Conservation (phyloP, 23 tunicate genomes). For the Diplosoma virens region DNA sequence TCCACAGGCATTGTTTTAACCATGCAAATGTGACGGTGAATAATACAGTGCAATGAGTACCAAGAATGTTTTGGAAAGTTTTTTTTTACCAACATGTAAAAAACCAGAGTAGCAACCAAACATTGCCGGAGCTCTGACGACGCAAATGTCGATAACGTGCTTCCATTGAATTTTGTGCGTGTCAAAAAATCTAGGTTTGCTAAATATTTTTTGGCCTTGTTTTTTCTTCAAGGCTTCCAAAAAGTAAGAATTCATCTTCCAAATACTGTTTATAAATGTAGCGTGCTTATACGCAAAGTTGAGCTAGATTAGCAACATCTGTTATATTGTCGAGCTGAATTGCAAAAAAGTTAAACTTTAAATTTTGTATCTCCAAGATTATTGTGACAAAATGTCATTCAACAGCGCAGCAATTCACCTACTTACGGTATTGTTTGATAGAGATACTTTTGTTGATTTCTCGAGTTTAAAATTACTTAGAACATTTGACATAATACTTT, state of each 20-base stretch:
- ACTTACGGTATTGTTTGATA: constrained; percentile 40
- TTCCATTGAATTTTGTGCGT: constrained; percentile 28
- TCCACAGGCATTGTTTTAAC: constrained; percentile 25
- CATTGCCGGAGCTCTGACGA: constrained; percentile 49
- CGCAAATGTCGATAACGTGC: constrained; percentile 37
- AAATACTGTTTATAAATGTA: constrained; percentile 24
- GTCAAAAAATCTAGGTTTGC: constrained; percentile 20
- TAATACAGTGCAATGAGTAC: constrained; percentile 18
- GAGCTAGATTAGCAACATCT: constrained; percentile 38
- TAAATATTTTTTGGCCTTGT: constrained; percentile 33
- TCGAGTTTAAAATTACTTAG: constrained; percentile 29
- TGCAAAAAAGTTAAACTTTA: constrained; percentile 41
- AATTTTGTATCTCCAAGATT: constrained; percentile 41
- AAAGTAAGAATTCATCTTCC: constrained; percentile 24
- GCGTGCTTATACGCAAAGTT: constrained; percentile 36
- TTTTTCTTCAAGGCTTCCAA: constrained; percentile 1
- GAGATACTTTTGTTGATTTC: constrained; percentile 26
- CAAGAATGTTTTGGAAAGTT: constrained; percentile 17
- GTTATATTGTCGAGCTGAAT: constrained; percentile 34
- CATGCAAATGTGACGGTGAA: constrained; percentile 30
- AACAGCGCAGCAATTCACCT: constrained; percentile 46
- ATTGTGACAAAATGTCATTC: constrained; percentile 44
- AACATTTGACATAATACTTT: constrained; percentile 31
- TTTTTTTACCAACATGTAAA: constrained; percentile 20
- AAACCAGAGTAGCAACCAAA: constrained; percentile 38